Evolutionary conservation across 2,113 vertebrate species (phyloP), one percentile per base, ranked within the genome.

Genomic region (Leucoraja erinaceus): DNA sequence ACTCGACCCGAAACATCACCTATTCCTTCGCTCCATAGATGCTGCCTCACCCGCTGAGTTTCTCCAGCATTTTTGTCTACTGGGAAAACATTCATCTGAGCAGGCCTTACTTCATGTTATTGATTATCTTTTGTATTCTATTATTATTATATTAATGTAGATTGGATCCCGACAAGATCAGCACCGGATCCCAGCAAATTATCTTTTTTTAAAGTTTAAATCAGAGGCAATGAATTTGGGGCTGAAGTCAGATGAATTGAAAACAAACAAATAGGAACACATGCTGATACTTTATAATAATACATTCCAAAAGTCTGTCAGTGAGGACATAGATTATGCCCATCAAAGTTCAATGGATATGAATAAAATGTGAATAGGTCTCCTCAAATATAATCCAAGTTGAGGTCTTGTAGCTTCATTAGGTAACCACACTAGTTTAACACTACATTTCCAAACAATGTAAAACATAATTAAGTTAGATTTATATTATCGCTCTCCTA

Each of bases 381-480:
- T 54, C 10, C 12, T 91, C 68, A 91, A 38, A 91, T 28, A 70
- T 54, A 72, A 72, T 61, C 33, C 14, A 90, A 90, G 31, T 68
- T 63, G 14, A 33, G 68, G 31, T 33, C 31, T 68, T 68, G 18
- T 20, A 31, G n/a, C 3, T 63, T 90, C 10, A 25, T 63, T 63
- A 33, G 31, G n/a, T 66, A 33, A 4, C 61, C 14, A 68, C n/a
- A 5, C 68, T 74, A 74, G 38, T 91, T 72, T 91, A 91, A 90
- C 7, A 33, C 2, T 61, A 31, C 28, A n/a, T 5, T 90, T 68
- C 31, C 38, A 90, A 66, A 28, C n/a, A 66, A 18, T 31, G 88
- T 18, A n/a, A 68, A 70, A 72, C 20, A 33, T 91, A 63, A 66
- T 66, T 88, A 70, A 91, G 31, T 70, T 91, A 91, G 63, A 88